Percentiles rank a stretch among this genome's conserved stretches.
Evolutionary conservation across 2,797 vertebrate species (phyloP).

Genomic region (Rhadinocentrus ornatus): DNA sequence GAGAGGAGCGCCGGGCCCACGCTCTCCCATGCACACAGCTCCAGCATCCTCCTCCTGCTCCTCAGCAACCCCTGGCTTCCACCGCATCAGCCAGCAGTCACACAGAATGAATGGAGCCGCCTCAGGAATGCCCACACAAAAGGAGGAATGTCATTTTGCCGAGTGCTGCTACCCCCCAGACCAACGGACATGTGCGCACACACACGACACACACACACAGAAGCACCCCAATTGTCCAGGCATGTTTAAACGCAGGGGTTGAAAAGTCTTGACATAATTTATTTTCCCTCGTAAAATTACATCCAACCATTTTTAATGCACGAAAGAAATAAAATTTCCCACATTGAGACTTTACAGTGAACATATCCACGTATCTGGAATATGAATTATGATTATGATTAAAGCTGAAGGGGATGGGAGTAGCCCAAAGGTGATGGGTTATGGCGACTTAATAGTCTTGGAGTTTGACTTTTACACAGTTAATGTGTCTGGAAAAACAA

Average conservation of each 20-base stretch:
- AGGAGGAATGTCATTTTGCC: constrained; percentile 84
- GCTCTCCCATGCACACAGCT: constrained; percentile 74
- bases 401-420: not conserved
- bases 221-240: constrained; percentile 72
- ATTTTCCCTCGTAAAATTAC: constrained; percentile 11
- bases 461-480: not conserved
- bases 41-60: constrained; percentile 74
- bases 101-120: constrained; percentile 81
- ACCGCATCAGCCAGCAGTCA: constrained; percentile 79
- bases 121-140: constrained; percentile 86
- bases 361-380: not conserved
- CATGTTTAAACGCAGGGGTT: constrained; percentile 70
- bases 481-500: constrained; percentile 13
- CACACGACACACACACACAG: constrained; percentile 32
- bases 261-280: constrained; percentile 47
- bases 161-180: constrained; percentile 66
- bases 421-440: not conserved
- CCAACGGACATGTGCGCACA: constrained; percentile 42
- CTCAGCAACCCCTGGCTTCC: constrained; percentile 73
- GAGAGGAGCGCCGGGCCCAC: constrained; percentile 77
- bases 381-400: not conserved
- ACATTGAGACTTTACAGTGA: not conserved
- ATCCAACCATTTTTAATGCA: not conserved
- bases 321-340: not conserved
- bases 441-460: no score